Evolutionary conservation across 2,113 vertebrate species (phyloP).

Genomic region (Elephas maximus): DNA sequence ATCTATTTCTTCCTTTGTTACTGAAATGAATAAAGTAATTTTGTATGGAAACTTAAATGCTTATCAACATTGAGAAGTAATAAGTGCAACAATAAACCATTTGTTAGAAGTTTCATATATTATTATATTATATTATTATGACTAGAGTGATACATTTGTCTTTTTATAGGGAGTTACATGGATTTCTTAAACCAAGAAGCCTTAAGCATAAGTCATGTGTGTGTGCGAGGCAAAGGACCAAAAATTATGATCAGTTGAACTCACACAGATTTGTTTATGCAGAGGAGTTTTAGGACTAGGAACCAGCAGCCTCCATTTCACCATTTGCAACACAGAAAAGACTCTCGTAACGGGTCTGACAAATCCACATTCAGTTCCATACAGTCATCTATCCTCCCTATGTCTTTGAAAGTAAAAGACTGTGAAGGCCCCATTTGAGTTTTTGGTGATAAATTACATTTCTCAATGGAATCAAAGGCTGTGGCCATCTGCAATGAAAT

Average conservation of each 20-base stretch:
- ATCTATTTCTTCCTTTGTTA: constrained; percentile 83
- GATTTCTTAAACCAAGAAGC: constrained; percentile 53
- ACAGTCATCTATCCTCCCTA: constrained; percentile 65
- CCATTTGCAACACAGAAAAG: background rate
- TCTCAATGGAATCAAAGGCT: constrained; percentile 77
- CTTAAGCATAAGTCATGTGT: constrained; percentile 9
- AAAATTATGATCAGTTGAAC: constrained; percentile 41
- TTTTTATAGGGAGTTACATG: constrained; percentile 53
- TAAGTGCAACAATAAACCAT: constrained; percentile 80
- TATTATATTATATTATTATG: constrained; percentile 61
- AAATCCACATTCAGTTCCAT: constrained; percentile 58
- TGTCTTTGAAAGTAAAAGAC: constrained; percentile 79
- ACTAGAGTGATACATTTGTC: constrained; percentile 64
- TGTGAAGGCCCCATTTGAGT: constrained; percentile 71
- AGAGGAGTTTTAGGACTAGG: constrained; percentile 32
- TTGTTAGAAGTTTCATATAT: constrained; percentile 72
- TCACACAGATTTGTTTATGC: constrained; percentile 55
- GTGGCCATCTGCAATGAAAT: constrained; percentile 75
- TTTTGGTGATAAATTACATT: constrained; percentile 78
- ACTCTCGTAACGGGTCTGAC: constrained; percentile 28
- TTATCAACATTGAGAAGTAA: constrained; percentile 81
- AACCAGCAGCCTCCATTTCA: background rate
- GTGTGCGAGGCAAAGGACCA: constrained; percentile 45
- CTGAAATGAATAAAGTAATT: constrained; percentile 82
- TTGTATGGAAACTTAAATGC: constrained; percentile 74